Percentiles rank a stretch among this genome's conserved stretches.
These are phyloP conservation scores for Microtus oregoni DNA, from an alignment of 2,113 vertebrate genomes.

Conservation along the genomic window DNA sequence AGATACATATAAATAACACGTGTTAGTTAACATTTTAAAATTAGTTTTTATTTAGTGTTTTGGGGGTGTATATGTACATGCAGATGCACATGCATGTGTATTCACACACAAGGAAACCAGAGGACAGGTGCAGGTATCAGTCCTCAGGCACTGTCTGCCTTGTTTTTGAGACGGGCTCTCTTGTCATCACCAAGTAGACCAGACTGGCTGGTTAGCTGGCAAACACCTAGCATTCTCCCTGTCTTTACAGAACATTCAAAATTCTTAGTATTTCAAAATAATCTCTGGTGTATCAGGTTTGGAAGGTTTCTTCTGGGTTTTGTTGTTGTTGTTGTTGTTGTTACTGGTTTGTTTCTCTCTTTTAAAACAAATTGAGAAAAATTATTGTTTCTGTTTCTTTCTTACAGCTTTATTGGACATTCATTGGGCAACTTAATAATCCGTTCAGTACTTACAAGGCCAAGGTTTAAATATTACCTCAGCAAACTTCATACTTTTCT, in stretches of 20 bases:
- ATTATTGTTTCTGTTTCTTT: slow-evolving; percentile 51
- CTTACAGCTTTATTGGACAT: slow-evolving; percentile 97
- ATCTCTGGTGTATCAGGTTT: not conserved
- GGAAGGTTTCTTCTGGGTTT: not conserved
- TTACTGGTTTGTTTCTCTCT: slow-evolving; percentile 18
- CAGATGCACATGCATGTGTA: not conserved
- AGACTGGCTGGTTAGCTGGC: not conserved
- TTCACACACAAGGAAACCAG: not conserved
- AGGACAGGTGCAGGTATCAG: not conserved
- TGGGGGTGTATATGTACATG: not conserved
- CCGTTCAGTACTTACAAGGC: slow-evolving; percentile 97
- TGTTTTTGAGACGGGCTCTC: not conserved
- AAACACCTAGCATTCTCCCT: not conserved
- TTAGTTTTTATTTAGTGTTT: not conserved
- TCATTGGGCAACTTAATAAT: slow-evolving; percentile 99
- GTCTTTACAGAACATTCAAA: not conserved
- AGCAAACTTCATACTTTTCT: slow-evolving; percentile 97
- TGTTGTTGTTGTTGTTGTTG: not conserved
- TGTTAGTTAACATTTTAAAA: not conserved
- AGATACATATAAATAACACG: not conserved
- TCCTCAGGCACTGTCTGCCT: not conserved
- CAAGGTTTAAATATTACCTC: slow-evolving; percentile 98
- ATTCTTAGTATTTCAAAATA: slow-evolving; percentile 45
- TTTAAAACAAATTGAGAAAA: slow-evolving; percentile 54
- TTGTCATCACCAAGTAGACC: not conserved